phyloP scores from a whole-genome alignment of 2,888 invertebrate species.

The Geotrupes spiniger region DNA sequence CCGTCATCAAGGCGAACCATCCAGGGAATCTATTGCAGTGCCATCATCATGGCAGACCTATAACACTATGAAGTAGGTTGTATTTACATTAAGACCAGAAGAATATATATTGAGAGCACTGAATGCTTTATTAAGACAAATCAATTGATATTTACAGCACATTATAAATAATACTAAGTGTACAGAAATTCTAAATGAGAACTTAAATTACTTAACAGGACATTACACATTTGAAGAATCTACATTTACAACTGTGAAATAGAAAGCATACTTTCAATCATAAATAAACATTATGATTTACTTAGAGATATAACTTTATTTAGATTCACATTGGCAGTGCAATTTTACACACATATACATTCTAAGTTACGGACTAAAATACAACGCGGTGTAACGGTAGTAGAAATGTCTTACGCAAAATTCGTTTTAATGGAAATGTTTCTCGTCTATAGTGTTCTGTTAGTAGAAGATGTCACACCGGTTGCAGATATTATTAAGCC shows the following conservation, averaged over 20 bases:
- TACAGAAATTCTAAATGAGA: slow-evolving; percentile 6
- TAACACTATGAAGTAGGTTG: no score
- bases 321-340: slow-evolving; percentile 41
- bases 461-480: slow-evolving; percentile 7
- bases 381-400: slow-evolving; percentile 9
- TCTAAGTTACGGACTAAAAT: slow-evolving; percentile 29
- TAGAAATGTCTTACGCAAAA: no score
- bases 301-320: slow-evolving; percentile 25
- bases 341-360: slow-evolving; percentile 35
- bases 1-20: no score
- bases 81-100: no score
- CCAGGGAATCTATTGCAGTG: no score
- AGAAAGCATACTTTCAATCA: slow-evolving; percentile 16
- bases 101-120: slow-evolving; percentile 37
- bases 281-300: slow-evolving; percentile 19
- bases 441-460: no score
- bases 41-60: no score
- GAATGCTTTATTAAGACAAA: slow-evolving; percentile 42
- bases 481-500: slow-evolving; percentile 20
- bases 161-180: slow-evolving; percentile 12
- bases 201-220: slow-evolving; percentile 7
- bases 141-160: slow-evolving; percentile 19
- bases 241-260: slow-evolving; percentile 17
- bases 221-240: slow-evolving; percentile 14
- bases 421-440: no score